Evolutionary conservation across 2,113 vertebrate genomes (phyloP), one percentile per base, ranked within the genome.

Genomic region (Colius striatus): DNA sequence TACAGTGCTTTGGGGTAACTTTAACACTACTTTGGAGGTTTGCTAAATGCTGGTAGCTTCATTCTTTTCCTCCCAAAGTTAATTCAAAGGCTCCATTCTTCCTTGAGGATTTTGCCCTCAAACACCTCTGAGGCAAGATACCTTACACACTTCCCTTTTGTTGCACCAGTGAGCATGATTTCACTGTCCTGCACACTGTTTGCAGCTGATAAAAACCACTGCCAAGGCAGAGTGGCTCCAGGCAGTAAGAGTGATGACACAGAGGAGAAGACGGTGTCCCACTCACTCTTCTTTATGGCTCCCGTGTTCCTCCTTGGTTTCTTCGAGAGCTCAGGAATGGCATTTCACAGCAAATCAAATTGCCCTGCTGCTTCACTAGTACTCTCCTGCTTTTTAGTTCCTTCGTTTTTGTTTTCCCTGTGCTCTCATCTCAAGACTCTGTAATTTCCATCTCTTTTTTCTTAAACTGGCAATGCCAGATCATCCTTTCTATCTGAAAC

Each of bases 301-400:
- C 82, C 78, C 79, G 78, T n/a, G 60, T n/a, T 74, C 53, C 87
- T 81, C 68, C 58, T 92, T 61, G 50, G 26, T 71, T 87, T 65
- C 50, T 84, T 91, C 43, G 55, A 20, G 38, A 83, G 67, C 60
- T 86, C 48, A 84, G 72, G 38, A 88, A 70, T 34, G 88, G 87
- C 79, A 62, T 87, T 91, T 91, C 72, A 63, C 51, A 95, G 53
- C 71, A 55, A 91, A 91, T n/a, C 62, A 90, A 88, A 92, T 77
- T 88, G 60, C 57, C 21, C 36, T 95, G 63, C 32, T 77, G 55
- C 63, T 85, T 90, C 29, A 67, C 88, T 60, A 95, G 47, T 80
- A 71, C 7, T 83, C 74, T 66, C 62, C 36, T 60, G 63, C 67
- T 77, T 74, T 51, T 93, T 61, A 70, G 21, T 87, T 92, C 30